phyloP scores from a whole-genome alignment of 2,888 invertebrate species.

The Melangyna quadrimaculata region DNA sequence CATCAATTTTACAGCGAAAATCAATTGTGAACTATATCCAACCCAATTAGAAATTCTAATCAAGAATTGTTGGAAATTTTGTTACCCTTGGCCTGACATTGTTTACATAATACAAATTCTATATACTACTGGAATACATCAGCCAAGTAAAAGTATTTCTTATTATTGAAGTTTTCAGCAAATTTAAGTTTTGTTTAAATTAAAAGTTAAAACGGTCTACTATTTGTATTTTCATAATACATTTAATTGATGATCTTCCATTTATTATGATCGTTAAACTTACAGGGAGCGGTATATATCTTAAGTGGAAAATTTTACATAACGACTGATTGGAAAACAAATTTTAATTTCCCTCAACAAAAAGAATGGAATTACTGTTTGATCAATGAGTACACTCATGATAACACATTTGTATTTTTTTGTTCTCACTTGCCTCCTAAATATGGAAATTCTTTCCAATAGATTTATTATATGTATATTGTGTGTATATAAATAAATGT shows the following conservation, averaged over 20 bases:
- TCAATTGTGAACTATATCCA: too few species aligned
- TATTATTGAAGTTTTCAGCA: too few species aligned
- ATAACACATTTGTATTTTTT: neutral
- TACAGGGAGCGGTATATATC: neutral
- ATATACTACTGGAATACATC: too few species aligned
- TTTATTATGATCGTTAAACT: neutral
- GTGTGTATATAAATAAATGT: conserved; percentile 1
- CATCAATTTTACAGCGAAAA: too few species aligned
- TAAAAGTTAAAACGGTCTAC: too few species aligned
- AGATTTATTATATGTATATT: neutral
- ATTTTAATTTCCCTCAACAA: neutral
- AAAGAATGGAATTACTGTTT: neutral
- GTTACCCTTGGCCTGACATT: too few species aligned
- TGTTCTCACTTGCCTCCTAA: neutral
- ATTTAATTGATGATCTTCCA: neutral
- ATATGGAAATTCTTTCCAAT: neutral
- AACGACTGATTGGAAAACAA: neutral
- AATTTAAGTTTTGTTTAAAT: too few species aligned
- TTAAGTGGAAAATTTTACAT: neutral
- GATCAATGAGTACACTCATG: neutral
- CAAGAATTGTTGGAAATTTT: too few species aligned
- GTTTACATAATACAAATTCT: too few species aligned
- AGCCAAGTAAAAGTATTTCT: too few species aligned
- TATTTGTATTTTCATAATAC: too few species aligned
- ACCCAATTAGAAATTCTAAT: too few species aligned